Evolutionary conservation across 2,113 vertebrate genomes (phyloP).

Genomic region (Poeciliopsis retropinna): DNA sequence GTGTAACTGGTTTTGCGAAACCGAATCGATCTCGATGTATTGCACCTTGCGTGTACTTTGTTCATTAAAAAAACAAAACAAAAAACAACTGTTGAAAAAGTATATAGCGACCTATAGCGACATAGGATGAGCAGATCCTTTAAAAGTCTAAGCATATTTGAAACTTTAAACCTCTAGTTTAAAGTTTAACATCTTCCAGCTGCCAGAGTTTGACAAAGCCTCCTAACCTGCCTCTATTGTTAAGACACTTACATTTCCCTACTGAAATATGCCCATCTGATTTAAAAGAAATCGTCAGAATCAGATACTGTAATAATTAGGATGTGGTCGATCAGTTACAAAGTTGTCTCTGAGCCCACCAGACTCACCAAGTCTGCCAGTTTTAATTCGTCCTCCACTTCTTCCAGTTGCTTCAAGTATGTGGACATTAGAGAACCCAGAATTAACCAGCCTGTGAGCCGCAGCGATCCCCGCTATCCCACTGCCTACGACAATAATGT

Average conservation of each 20-base stretch:
- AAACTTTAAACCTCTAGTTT: too few relatives aligned
- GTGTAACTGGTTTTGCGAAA: too few relatives aligned
- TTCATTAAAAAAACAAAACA: neutral
- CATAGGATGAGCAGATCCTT: too few relatives aligned
- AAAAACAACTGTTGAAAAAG: neutral
- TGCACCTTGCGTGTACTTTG: too few relatives aligned
- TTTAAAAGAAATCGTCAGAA: neutral
- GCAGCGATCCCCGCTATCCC: constrained; percentile 85
- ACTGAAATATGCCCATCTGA: neutral
- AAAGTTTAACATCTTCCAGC: too few relatives aligned
- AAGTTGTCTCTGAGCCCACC: neutral
- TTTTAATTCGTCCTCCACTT: constrained; percentile 86
- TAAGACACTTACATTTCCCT: neutral
- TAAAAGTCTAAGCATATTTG: too few relatives aligned
- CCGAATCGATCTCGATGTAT: too few relatives aligned
- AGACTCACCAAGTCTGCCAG: constrained; percentile 75
- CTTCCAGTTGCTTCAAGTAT: constrained; percentile 83
- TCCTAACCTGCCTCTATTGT: neutral
- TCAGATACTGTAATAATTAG: neutral
- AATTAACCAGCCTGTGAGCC: constrained; percentile 74
- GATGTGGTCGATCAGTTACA: neutral
- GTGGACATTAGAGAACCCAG: constrained; percentile 68
- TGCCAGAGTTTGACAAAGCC: neutral
- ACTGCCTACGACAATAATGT: constrained; percentile 82
- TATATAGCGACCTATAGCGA: too few relatives aligned